Percentiles rank a stretch among this genome's conserved stretches.
Conservation (phyloP, 2,797 vertebrate genomes). For the Hypotaenidia philippensis region DNA sequence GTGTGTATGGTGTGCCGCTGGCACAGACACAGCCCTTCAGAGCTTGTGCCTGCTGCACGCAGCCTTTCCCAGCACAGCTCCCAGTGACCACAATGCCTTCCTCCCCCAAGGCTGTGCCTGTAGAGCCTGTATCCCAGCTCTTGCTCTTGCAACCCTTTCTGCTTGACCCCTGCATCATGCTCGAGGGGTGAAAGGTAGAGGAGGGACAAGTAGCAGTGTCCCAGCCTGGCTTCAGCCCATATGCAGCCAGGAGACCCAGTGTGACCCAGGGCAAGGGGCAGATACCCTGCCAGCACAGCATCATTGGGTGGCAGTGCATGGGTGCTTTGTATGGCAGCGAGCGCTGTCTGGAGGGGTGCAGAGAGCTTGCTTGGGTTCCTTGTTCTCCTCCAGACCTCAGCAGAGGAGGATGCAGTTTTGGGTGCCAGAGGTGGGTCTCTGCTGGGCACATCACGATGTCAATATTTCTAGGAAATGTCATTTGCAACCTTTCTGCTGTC, state of each 20-base stretch:
- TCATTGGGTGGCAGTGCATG: neutral
- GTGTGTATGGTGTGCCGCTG: accelerated
- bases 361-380: accelerated
- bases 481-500: accelerated
- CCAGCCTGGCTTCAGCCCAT: accelerated
- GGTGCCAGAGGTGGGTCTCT: neutral
- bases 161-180: no score
- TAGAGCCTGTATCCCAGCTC: no score
- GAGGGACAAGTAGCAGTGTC: no score
- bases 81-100: no score
- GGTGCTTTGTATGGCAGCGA: neutral
- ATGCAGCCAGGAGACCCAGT: accelerated
- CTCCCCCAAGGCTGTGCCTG: no score
- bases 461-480: neutral
- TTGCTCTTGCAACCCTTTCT: no score
- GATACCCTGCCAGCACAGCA: accelerated
- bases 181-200: no score
- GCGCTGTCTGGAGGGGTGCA: accelerated
- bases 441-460: accelerated
- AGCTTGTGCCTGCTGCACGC: neutral
- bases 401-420: no score
- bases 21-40: accelerated
- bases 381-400: neutral
- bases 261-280: accelerated
- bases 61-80: neutral